Evolutionary conservation across 2,888 invertebrate species (phyloP).

Genomic region (Zele albiditarsus): DNA sequence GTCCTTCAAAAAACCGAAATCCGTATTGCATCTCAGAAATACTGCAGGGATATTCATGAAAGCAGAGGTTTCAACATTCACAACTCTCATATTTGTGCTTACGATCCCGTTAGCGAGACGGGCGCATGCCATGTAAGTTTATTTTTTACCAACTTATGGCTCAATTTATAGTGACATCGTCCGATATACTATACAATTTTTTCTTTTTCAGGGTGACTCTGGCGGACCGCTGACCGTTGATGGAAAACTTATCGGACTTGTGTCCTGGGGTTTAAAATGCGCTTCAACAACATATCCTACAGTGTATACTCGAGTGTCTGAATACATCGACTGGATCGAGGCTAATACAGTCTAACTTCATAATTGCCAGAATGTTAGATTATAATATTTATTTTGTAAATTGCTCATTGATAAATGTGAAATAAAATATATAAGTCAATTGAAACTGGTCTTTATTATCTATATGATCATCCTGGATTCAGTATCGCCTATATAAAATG

Average conservation of each 20-base stretch:
- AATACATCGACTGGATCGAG: conserved; percentile 58
- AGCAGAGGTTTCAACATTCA: conserved; percentile 41
- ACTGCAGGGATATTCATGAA: conserved; percentile 68
- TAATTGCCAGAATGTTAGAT: background rate
- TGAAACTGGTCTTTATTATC: no score
- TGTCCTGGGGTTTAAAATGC: conserved; percentile 63
- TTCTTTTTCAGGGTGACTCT: conserved; percentile 60
- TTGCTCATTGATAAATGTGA: no score
- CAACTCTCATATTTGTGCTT: conserved; percentile 50
- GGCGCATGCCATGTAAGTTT: conserved; percentile 55
- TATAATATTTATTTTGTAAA: no score
- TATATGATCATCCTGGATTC: no score
- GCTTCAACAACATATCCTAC: conserved; percentile 58
- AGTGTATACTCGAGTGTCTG: conserved; percentile 61
- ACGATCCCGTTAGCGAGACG: conserved; percentile 44
- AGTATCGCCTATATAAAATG: no score
- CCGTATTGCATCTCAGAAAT: conserved; percentile 74
- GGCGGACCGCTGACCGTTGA: conserved; percentile 64
- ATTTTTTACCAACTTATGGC: no score
- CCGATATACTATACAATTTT: no score
- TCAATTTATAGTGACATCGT: no score
- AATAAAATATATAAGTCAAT: no score
- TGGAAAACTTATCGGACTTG: conserved; percentile 60
- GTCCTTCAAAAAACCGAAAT: conserved; percentile 75
- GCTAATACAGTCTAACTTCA: conserved; percentile 45